Evolutionary conservation across 2,888 invertebrate genomes (phyloP), one percentile per base, ranked within the genome.

Genomic region (Andrena marginata): DNA sequence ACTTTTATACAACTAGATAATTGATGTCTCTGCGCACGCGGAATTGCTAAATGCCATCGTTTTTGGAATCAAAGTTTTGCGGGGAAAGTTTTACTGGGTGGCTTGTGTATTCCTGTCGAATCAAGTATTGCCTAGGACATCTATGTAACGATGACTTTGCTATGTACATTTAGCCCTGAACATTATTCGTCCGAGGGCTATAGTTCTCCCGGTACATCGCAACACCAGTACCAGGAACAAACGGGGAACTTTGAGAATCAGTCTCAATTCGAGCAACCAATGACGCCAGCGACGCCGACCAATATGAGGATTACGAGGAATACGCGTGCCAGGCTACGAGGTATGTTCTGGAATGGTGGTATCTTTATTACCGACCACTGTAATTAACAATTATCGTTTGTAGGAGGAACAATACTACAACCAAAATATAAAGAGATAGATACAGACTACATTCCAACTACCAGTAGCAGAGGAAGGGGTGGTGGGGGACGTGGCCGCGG

Each of bases 401-500:
- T 20, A 86, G 93, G 93, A 8, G 92, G 93, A 2, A 75, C 91
- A 2, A 89, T 94, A 48, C 92, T 91, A 56, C 93, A 94, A 80
- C 94, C 94, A 13, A 93, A 94, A 67, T 94, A 94, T 77, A 92
- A 92, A 79, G 94, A 94, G 86, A 90, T 93, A 51, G 94, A 94
- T 73, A 90, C 91, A 26, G 93, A 93, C 77, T 93, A 86, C 71
- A 86, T 90, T 62, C 92, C 94, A 23, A 79, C 89, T 1, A 64
- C 85, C 10, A 86, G 76, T 42, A 77, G 78, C 7, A 91, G 90
- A 64, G 91, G 80, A 16, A 91, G 91, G 73, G 92, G 92, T 10
- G 78, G 95, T 91, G 64, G 95, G 93, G 91, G 95, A 42, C 94
- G 95, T 31, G 95, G 95, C 85, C 94, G 95, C 92, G 92, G 90